Evolutionary conservation across 2,113 vertebrate genomes (phyloP), one percentile per base, ranked within the genome.

Genomic region (Leptodactylus fuscus): DNA sequence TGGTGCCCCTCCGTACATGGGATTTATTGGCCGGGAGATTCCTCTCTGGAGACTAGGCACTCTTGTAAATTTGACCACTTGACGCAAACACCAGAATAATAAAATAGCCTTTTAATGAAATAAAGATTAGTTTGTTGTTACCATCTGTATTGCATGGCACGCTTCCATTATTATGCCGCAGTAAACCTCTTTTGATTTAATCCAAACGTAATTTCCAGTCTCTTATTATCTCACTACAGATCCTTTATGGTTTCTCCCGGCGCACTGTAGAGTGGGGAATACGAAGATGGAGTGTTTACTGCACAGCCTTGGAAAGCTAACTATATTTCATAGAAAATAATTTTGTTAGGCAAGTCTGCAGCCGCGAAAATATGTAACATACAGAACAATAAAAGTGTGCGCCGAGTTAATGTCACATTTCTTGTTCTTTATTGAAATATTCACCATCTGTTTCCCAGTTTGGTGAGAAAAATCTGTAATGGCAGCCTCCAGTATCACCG

Each of bases 191-290:
- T 83, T 82, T 71, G 81, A 83, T 83, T 83, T 83, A 83, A 83
- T 83, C 81, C 48, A 83, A 83, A 83, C 81, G 51, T 83, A 83
- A 83, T 83, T 83, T 83, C 48, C 81, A 74, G 69, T 73, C 69
- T 83, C 48, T 83, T 83, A 83, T 83, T 83, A 83, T 83, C 81
- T 73, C 36, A 58, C 81, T 83, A 83, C 81, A 83, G 81, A 83
- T 73, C 69, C 67, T 83, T 83, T 83, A 83, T 83, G 81, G 81
- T 55, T 83, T 83, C 69, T 58, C 69, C 48, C 49, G 49, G 67
- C 81, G 32, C 51, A 73, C 49, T 58, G 48, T 74, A 44, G 53
- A 60, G 53, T 65, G 51, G 70, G 58, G 74, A 85, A 85, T 85
- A 51, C 20, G 10, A 84, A 77, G 74, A 85, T 51, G 74, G 53